Base-by-base conservation (phyloP, 2,888 invertebrate species). In the Aphodius sticticus region DNA sequence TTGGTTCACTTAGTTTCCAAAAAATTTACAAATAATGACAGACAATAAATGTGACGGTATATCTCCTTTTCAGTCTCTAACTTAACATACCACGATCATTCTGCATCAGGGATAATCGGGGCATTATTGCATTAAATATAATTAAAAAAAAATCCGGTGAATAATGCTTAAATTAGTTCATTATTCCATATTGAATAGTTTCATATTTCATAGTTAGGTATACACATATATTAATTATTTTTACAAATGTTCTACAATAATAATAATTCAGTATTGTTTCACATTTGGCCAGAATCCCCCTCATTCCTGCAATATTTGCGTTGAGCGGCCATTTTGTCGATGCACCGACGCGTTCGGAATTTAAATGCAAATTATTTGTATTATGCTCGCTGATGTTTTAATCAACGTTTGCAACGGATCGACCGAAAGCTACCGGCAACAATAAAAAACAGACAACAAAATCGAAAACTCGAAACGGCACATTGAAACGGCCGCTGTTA, bases 371-470 rank as follows among this genome's bases (percentile, higher is more conserved):
- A 53, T 53, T 53, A 53, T 53, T 53, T 53, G 53, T 5, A 53
- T 53, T 53, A 53, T 53, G 53, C 53, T 12, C 53, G 53, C 53
- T 53, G 53, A 53, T 53, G 53, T 53, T 53, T 53, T 53, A 53
- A 53, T 53, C 53, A 53, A 53, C 53, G 53, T 7, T 9, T 5
- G 26, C 53, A 12, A 53, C 53, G 12, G 53, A 53, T 7, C 53
- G 53, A 5, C 53, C 53, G 53, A 53, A 53, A 53, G 53, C 53
- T 53, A 53, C 53, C 53, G 53, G 53, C 53, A 53, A 53, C 53
- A 53, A 53, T 53, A 53, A 53, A 53, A 53, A 53, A 53, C 53
- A 53, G 53, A 53, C 53, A 53, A 53, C 53, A 53, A 53, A 53
- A 53, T 53, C 53, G 53, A 53, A 53, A 53, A 53, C 53, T 53